These are phyloP conservation scores for Phainopepla nitens DNA, from an alignment of 2,113 vertebrate species.

Conservation along the genomic window DNA sequence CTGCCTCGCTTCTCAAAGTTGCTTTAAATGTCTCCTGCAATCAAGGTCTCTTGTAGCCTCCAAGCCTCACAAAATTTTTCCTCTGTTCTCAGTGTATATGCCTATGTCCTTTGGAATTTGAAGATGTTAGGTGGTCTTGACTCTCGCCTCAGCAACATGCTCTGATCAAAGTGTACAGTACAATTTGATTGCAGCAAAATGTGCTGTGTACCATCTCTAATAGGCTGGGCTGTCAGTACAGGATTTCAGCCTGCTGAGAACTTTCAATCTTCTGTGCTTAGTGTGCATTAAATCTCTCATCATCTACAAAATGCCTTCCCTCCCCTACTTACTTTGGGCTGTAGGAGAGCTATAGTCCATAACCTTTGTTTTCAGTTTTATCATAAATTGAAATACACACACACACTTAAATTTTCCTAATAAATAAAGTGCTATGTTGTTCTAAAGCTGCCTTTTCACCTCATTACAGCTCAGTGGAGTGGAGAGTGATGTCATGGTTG, in stretches of 20 bases:
- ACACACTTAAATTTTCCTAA: constrained; percentile 66
- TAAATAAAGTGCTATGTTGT: constrained; percentile 78
- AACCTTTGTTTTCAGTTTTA: constrained; percentile 71
- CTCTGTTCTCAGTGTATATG: neutral
- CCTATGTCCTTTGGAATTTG: neutral
- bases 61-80: neutral
- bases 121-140: neutral
- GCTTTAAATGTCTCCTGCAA: neutral
- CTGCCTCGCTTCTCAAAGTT: neutral
- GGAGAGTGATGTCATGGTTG: constrained; percentile 80
- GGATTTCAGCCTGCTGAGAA: constrained; percentile 24
- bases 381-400: constrained; percentile 65
- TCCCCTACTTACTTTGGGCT: neutral
- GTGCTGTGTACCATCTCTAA: neutral
- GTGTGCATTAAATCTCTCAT: constrained; percentile 58
- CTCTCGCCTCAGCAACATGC: neutral
- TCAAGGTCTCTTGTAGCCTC: neutral
- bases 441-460: constrained; percentile 77
- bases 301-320: constrained; percentile 28
- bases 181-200: neutral
- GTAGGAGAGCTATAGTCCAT: constrained; percentile 55
- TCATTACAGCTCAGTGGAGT: constrained; percentile 78
- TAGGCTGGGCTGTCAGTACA: neutral
- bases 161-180: neutral
- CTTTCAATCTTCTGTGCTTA: constrained; percentile 30